Percentiles rank a stretch among this genome's conserved stretches.
phyloP scores from a whole-genome alignment of 2,797 vertebrate genomes.

The Danio albolineatus region DNA sequence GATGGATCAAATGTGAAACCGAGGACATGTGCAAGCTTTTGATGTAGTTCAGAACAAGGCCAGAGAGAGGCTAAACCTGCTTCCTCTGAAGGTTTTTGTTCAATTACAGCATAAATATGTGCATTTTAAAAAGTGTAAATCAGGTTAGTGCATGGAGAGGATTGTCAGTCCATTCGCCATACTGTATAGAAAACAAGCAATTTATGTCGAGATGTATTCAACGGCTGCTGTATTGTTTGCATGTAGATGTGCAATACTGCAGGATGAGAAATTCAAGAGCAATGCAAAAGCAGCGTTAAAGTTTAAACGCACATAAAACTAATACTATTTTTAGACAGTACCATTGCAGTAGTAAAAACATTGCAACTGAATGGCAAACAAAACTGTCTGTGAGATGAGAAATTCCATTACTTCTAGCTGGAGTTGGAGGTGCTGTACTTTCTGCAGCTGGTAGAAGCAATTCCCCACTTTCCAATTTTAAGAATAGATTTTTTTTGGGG shows the following conservation, averaged over 20 bases:
- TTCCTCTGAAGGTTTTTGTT: slow-evolving; percentile 27
- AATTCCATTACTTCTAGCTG: background rate
- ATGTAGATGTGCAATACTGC: background rate
- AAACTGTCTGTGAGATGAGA: background rate
- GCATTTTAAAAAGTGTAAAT: slow-evolving; percentile 43
- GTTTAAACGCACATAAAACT: background rate
- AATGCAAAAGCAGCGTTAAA: background rate
- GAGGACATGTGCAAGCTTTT: background rate
- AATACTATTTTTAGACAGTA: background rate
- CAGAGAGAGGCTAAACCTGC: background rate
- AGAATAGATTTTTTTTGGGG: background rate
- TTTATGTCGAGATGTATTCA: slow-evolving; percentile 9
- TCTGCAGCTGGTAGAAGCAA: background rate
- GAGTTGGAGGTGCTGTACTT: background rate
- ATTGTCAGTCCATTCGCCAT: slow-evolving; percentile 10
- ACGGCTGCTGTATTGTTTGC: background rate
- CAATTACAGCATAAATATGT: slow-evolving; percentile 46
- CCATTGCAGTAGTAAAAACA: background rate
- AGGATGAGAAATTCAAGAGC: background rate
- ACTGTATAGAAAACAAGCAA: slow-evolving; percentile 32
- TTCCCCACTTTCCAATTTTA: background rate
- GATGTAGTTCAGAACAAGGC: slow-evolving; percentile 10
- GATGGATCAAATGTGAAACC: slow-evolving; percentile 23
- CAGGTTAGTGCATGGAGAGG: slow-evolving; percentile 19
- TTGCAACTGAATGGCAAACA: background rate